Conservation (phyloP, 92 coral and sea anemone species). For the Porites divaricata region DNA sequence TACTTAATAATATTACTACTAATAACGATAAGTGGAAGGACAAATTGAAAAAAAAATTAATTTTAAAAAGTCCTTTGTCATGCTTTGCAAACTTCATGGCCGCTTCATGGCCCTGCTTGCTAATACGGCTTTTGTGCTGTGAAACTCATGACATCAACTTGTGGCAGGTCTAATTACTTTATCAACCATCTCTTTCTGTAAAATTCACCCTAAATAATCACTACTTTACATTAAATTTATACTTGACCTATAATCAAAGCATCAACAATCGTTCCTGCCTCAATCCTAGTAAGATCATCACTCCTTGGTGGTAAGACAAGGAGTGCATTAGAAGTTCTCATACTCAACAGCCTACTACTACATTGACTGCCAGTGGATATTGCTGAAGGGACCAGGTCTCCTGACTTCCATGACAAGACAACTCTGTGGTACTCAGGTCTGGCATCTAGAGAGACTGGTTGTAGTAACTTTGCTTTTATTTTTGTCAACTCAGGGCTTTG, state of each 20-base stretch:
- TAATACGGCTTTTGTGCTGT: no score
- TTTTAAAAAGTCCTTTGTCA: no score
- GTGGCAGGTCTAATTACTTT: no score
- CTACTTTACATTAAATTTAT: background rate
- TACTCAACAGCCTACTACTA: constrained; percentile 96
- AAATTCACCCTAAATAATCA: background rate
- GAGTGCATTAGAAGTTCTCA: constrained; percentile 97
- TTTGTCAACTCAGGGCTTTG: constrained; percentile 71
- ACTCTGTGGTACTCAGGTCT: constrained; percentile 97
- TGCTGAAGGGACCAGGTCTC: constrained; percentile 86
- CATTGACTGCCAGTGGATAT: constrained; percentile 97
- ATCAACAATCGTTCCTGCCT: constrained; percentile 73
- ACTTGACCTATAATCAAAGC: constrained; percentile 84
- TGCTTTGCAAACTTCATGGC: no score
- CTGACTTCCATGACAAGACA: constrained; percentile 82
- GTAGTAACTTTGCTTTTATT: constrained; percentile 73
- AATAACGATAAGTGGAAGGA: no score
- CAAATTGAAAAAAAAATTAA: no score
- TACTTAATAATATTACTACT: no score
- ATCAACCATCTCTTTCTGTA: no score
- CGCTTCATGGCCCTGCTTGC: no score
- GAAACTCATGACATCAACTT: no score
- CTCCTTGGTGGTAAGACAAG: constrained; percentile 89
- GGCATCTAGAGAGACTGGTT: constrained; percentile 76
- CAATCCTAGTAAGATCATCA: constrained; percentile 55